Percentiles rank a stretch among this genome's conserved stretches.
Evolutionary conservation across 1,140 invertebrate genomes (phyloP).

Genomic region (Neodiprion lecontei): DNA sequence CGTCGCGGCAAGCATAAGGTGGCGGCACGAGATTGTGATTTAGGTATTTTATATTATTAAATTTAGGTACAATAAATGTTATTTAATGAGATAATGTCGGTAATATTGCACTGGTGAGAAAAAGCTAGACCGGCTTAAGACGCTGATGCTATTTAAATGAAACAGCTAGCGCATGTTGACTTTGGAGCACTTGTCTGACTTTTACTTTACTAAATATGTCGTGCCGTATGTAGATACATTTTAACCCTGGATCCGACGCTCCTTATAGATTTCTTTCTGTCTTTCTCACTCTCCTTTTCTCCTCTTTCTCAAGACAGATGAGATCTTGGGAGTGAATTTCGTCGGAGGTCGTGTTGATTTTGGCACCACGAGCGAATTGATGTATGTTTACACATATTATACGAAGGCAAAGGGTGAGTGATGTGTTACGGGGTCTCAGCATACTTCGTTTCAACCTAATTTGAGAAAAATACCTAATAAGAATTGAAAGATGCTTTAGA

Average conservation of each 20-base stretch:
- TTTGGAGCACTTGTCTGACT: background rate
- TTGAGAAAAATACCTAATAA: no score
- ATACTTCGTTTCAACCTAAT: no score
- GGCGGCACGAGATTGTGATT: slow-evolving; percentile 50
- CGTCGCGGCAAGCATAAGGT: slow-evolving; percentile 33
- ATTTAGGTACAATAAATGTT: slow-evolving; percentile 54
- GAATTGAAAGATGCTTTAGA: no score
- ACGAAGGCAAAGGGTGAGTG: no score
- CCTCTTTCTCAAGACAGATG: no score
- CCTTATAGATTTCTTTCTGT: no score
- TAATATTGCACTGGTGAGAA: slow-evolving; percentile 15
- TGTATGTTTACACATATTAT: no score
- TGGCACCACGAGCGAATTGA: no score
- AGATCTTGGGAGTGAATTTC: no score
- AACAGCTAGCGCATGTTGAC: background rate
- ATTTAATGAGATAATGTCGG: slow-evolving; percentile 47
- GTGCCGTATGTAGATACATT: slow-evolving; percentile 1
- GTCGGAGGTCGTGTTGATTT: no score
- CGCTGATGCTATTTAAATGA: background rate
- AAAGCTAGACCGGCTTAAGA: background rate
- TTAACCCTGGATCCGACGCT: background rate
- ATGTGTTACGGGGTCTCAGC: no score
- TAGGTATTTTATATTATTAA: slow-evolving; percentile 53
- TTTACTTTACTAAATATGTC: background rate
- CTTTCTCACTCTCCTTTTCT: no score